phyloP scores from a whole-genome alignment of 2,113 vertebrate species.

The Austrofundulus limnaeus region DNA sequence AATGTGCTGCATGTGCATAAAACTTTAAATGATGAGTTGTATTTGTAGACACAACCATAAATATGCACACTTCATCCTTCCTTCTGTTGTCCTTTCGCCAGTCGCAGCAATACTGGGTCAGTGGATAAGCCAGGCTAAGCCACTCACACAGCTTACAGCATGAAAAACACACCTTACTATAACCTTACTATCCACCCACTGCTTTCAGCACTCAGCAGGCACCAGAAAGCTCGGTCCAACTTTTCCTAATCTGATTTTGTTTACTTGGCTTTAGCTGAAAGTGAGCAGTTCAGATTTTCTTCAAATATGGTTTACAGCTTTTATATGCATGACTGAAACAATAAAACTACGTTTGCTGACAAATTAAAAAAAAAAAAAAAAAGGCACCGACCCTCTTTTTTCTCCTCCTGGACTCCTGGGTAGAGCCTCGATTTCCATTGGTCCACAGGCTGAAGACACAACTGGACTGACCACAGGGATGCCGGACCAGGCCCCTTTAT shows the following conservation, averaged over 20 bases:
- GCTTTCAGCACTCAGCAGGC: constrained; percentile 13
- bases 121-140: constrained; percentile 57
- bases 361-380: not conserved
- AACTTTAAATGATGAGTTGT: not conserved
- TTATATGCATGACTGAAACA: not conserved
- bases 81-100: not conserved
- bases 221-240: not conserved
- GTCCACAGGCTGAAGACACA: constrained; percentile 74
- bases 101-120: constrained; percentile 43
- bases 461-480: constrained; percentile 63
- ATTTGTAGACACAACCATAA: not conserved
- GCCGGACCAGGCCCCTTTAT: constrained; percentile 65
- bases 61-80: not conserved
- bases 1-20: not conserved
- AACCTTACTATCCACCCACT: constrained; percentile 19
- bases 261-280: constrained; percentile 1
- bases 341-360: not conserved
- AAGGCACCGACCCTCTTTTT: constrained; percentile 88
- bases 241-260: constrained; percentile 7
- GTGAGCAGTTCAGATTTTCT: not conserved
- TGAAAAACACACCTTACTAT: constrained; percentile 46
- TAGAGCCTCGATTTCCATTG: constrained; percentile 87
- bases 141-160: constrained; percentile 55
- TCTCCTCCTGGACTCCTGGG: constrained; percentile 84
- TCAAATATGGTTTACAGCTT: not conserved